Percentiles rank a stretch among this genome's conserved stretches.
phyloP scores from a whole-genome alignment of 2,797 vertebrate species.

The Acipenser ruthenus region DNA sequence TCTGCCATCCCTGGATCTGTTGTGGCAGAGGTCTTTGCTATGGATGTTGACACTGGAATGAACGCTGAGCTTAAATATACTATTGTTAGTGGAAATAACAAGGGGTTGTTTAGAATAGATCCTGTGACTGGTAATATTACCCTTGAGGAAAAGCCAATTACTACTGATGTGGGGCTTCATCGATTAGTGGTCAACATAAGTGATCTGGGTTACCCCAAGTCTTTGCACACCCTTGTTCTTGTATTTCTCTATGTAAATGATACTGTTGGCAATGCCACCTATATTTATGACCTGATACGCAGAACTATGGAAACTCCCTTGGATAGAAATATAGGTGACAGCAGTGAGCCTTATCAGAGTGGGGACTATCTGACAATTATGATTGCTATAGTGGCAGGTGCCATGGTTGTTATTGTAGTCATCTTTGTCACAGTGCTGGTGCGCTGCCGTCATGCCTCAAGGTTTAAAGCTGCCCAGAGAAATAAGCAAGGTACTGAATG shows the following conservation, averaged over 20 bases:
- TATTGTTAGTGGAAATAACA: constrained; percentile 90
- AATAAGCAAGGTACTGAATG: constrained; percentile 97
- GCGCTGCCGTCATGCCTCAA: constrained; percentile 79
- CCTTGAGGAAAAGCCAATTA: constrained; percentile 85
- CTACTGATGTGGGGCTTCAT: constrained; percentile 82
- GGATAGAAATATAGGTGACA: constrained; percentile 88
- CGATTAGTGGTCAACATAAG: constrained; percentile 96
- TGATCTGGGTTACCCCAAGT: constrained; percentile 93
- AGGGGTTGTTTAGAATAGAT: constrained; percentile 92
- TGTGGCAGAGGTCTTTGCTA: constrained; percentile 92
- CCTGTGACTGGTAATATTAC: constrained; percentile 97
- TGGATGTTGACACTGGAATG: constrained; percentile 95
- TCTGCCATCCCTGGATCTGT: constrained; percentile 95
- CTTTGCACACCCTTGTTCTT: constrained; percentile 89
- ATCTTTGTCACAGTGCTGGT: constrained; percentile 94
- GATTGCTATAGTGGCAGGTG: constrained; percentile 90
- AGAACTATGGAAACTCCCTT: constrained; percentile 95
- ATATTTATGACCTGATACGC: constrained; percentile 89
- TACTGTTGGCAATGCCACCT: constrained; percentile 88
- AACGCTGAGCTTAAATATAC: constrained; percentile 96
- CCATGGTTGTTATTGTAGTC: constrained; percentile 93
- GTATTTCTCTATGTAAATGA: constrained; percentile 96
- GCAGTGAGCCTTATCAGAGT: constrained; percentile 84
- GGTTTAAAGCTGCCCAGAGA: constrained; percentile 92
- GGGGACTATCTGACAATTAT: constrained; percentile 97